Base-by-base conservation (phyloP, 2,797 vertebrate genomes). In the Tamandua tetradactyla region DNA sequence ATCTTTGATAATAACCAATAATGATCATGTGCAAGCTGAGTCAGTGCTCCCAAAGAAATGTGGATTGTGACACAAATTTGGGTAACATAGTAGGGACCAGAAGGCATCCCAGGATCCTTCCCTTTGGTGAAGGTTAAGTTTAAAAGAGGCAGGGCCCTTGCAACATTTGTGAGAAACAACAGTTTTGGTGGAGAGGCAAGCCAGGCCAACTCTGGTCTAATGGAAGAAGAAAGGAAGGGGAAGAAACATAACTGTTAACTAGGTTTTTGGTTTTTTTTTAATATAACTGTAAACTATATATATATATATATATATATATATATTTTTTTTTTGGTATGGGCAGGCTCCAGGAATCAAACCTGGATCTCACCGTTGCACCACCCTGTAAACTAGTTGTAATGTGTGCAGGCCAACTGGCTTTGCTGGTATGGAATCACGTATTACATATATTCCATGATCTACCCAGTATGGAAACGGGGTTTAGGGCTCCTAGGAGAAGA, bases 401-500 rank as follows among this genome's bases (percentile, higher is more conserved):
- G 86, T 94, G 92, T 96, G 92, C 88, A 96, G 96, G 94, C 93
- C 81, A 94, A 49, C 66, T 86, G 90, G 93, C 87, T 97, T 95
- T 94, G 25, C 83, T 95, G 71, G 47, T 71, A 95, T 96, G 84
- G 93, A 96, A 71, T 89, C 88, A 89, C 84, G 86, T 97, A 96
- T 76, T 97, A 96, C 80, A 96, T 95, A 96, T 75, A 93, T 97
- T 95, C 94, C 82, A 96, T 83, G 92, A 96, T 91, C 92, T 96
- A 95, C 82, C 96, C 87, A 78, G 61, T 94, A 86, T 94, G 92
- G 95, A 95, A 97, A 95, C 82, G 96, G 52, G 91, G 93, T 96
- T 96, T 97, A 97, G 94, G 49, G 76, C 92, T 97, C 97, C 96
- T 96, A 95, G 91, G 96, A 97, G 95, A 98, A 98, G 97, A 97